Conservation (phyloP, 2,797 vertebrate species). For the Brachyalestes nurse region DNA sequence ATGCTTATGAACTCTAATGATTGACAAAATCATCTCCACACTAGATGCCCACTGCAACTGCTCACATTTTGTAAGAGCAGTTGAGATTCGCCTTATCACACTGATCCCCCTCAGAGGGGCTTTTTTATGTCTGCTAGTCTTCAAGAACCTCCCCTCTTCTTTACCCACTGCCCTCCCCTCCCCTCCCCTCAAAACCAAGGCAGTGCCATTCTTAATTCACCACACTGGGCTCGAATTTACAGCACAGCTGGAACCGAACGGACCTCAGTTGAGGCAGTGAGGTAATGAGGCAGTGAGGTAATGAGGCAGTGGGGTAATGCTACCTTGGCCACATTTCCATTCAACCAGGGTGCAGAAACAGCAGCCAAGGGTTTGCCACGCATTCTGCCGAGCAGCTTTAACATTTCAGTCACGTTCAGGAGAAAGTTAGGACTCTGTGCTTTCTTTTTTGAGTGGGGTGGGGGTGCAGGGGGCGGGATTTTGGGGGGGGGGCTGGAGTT, state of each 20-base stretch:
- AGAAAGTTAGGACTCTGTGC: conserved; percentile 78
- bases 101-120: neutral
- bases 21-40: neutral
- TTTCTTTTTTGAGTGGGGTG: neutral
- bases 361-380: conserved; percentile 16
- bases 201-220: neutral
- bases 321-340: neutral
- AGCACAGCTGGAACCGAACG: neutral
- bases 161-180: neutral
- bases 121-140: neutral
- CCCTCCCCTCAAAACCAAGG: neutral
- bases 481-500: conserved; percentile 28
- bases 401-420: conserved; percentile 78
- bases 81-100: neutral
- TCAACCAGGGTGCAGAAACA: neutral
- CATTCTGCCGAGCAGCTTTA: conserved; percentile 60
- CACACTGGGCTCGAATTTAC: neutral
- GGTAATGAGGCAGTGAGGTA: neutral
- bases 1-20: no score
- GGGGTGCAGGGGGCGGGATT: conserved; percentile 41
- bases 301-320: neutral
- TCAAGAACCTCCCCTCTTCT: neutral
- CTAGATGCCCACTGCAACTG: neutral
- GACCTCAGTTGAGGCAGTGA: neutral
- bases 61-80: no score